Base-by-base conservation (phyloP, 2,797 vertebrate genomes). In the Diceros bicornis region DNA sequence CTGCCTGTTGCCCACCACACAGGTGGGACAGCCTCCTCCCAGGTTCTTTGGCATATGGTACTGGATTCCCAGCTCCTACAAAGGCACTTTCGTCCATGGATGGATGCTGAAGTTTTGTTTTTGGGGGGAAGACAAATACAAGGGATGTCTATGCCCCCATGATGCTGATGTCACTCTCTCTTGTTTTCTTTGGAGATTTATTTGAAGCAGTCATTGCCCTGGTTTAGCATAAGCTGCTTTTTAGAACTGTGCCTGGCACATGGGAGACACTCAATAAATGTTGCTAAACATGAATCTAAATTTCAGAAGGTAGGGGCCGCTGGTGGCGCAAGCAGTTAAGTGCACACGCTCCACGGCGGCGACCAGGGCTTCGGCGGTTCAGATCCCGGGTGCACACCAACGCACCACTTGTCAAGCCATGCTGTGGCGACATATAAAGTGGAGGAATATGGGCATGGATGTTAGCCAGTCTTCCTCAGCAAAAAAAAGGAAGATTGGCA, bases 271-370 rank as follows among this genome's bases (percentile, higher is more conserved):
- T 59, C 12, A 61, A 61, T 75, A 83, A 77, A 82, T 69, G 12
- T 68, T 88, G 18, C 10, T 69, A 77, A 92, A 94, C 23, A 52
- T 74, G 4, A 82, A 91, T 83, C 21, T 83, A 77, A 88, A 87
- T 77, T 88, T 91, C 32, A 62, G 62, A 91, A 55, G 1, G 10
- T 62, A 37, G 74, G 41, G 41, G 41, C 41, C 41, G 41, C 41
- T 4, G 41, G 41, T 41, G 41, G 41, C 41, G 4, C 41, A 41
- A 41, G 41, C 41, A 41, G 41, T 41, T 41, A 41, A 41, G 41
- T 41, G 4, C 41, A 41, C 41, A 5, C 4, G 4, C 41, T 41
- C 41, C 41, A 41, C 4, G 41, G 41, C 41, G 41, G 4, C 41
- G 4, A 41, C 41, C 41, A 4, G 41, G 41, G 41, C 4, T 41